Evolutionary conservation across 30 jellyfish, hydroid and myxozoan species (phyloP), one percentile per base, ranked within the genome.

Genomic region (Aurelia coerulea): DNA sequence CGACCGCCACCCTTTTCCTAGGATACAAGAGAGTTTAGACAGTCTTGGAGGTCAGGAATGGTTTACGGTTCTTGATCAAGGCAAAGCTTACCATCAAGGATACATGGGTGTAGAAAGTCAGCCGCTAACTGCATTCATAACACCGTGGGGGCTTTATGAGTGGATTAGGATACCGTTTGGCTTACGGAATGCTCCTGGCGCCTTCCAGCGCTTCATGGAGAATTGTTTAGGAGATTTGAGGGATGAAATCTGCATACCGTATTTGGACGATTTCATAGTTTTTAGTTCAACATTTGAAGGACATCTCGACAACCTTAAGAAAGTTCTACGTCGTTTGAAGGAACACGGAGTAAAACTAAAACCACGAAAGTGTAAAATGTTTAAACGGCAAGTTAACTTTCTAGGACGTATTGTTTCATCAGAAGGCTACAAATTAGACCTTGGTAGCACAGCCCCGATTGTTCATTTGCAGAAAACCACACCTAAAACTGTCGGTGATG

Each of bases 61-160:
- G 97, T 88, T 88, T 60, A 53, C 89, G 29, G 74, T 80, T 2
- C 68, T 88, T 1, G 97, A 88, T 68, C 92, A 70, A 62, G 89
- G 92, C 35, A 78, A 62, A 58, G 92, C 97, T 14, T 88, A 79
- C 72, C 85, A 88, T 69, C 89, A 88, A 63, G 92, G 89, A 17
- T 88, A 39, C 68, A 68, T 83, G 2, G 70, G 72, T 65, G 81
- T 8, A 74, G 91, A 66, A 16, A 4, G 76, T 67, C 81, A 64
- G 23, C 76, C 63, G 4, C 69, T 72, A 10, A 83, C 95, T 2
- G 92, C 91, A 2, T 82, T 90, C 76, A 68, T 67, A 14, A 90
- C 97, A 46, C 96, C 97, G 15, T 83, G 81, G 95, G 96, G 89
- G 32, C 81, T 83, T 15, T 90, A 32, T 68, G 92, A 84, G 71